Conservation (phyloP, 2,113 vertebrate genomes). For the Corythaeola cristata region DNA sequence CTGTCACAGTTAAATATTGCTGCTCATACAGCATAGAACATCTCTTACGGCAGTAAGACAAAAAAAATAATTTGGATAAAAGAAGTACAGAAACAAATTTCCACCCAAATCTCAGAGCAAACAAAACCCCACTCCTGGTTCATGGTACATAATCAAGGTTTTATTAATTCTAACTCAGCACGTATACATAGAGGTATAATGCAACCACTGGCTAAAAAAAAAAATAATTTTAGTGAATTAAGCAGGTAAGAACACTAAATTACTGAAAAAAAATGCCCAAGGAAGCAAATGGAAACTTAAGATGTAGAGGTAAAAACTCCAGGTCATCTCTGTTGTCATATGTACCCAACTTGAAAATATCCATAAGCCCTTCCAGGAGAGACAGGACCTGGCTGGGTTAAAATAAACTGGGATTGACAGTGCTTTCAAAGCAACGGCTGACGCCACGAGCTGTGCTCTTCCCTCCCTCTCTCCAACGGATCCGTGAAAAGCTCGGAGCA, state of each 20-base stretch:
- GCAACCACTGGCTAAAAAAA: not conserved
- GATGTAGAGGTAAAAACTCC: not conserved
- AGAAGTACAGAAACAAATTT: not conserved
- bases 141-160: not conserved
- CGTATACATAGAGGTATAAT: not conserved
- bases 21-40: not conserved
- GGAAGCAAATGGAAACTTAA: not conserved
- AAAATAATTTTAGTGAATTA: not conserved
- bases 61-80: not conserved
- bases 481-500: not conserved
- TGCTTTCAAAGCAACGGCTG: not conserved
- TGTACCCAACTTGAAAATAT: not conserved
- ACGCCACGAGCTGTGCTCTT: too few species aligned
- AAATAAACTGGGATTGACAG: fast-evolving
- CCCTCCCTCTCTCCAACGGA: not conserved
- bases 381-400: not conserved
- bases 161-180: conserved; percentile 9
- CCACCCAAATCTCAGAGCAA: not conserved
- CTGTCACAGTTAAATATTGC: conserved; percentile 10
- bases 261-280: not conserved
- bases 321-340: not conserved
- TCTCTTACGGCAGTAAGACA: not conserved
- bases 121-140: not conserved
- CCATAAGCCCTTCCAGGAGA: not conserved
- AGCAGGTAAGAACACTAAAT: not conserved